Evolutionary conservation across 1,140 invertebrate genomes (phyloP), one percentile per base, ranked within the genome.

Genomic region (Calephelis nemesis): DNA sequence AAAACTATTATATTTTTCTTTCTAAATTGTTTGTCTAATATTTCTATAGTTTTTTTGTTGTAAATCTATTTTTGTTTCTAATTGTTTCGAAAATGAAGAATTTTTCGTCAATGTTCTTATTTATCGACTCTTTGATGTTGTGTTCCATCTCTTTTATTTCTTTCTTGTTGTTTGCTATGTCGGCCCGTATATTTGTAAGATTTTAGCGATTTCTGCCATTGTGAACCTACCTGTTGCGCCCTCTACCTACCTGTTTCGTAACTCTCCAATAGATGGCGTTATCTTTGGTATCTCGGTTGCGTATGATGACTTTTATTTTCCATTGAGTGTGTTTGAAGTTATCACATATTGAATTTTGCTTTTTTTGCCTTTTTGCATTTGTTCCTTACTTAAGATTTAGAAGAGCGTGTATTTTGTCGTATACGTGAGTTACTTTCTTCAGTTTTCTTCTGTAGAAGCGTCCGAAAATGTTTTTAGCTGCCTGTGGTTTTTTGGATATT

Each of bases 51-150:
- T 30, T 30, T 30, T 30, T 65, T 76, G 71, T 50, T 71, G 30
- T 66, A n/a, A n/a, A n/a, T 71, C 68, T 5, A 73, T 70, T 69
- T 70, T 76, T 47, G 60, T 60, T 69, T 73, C 72, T n/a, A 76
- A 58, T 10, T 71, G 9, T 48, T 62, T 70, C 68, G 7, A 72
- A 45, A 7, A 47, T 42, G 50, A 15, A 2, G 45, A 76, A 76
- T 69, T 73, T 76, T 63, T 70, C 62, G 47, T 76, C 50, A 11
- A 71, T 73, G 47, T 76, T 76, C 13, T 70, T 70, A 49, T 76
- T 76, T 62, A 73, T 75, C 11, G 70, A 66, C 19, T 72, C 30
- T 58, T 68, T 74, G 7, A 74, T 72, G 45, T 71, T 69, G 9
- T 71, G 54, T 50, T 76, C 69, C 68, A 76, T 73, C 48, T 65